Evolutionary conservation across 2,113 vertebrate species (phyloP).

Genomic region (Alouatta palliata): DNA sequence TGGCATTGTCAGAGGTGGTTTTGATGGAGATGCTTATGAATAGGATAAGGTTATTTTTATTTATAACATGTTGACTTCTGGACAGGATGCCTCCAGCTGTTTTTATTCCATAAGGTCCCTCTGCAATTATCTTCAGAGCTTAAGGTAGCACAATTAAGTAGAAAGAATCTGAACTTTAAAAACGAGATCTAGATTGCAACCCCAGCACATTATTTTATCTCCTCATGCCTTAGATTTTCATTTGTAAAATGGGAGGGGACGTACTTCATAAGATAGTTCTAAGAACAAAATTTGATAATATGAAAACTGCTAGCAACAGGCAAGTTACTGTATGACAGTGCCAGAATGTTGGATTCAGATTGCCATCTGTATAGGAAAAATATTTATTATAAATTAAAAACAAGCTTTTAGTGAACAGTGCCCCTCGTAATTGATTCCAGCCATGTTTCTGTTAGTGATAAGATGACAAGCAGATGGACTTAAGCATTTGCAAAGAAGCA

Average conservation of each 20-base stretch:
- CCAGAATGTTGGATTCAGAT: not conserved
- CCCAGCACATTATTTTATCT: not conserved
- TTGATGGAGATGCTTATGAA: not conserved
- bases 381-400: constrained; percentile 20
- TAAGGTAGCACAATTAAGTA: not conserved
- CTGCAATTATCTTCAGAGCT: not conserved
- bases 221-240: not conserved
- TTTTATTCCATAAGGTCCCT: constrained; percentile 2
- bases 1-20: not conserved
- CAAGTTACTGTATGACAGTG: not conserved
- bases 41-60: not conserved
- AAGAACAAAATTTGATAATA: not conserved
- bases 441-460: not conserved
- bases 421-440: not conserved
- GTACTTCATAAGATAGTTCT: not conserved
- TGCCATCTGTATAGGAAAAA: not conserved
- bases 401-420: not conserved
- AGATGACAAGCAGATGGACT: not conserved
- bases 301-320: not conserved
- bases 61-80: not conserved
- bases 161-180: constrained; percentile 6
- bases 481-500: not conserved
- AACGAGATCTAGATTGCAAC: not conserved
- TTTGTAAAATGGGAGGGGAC: not conserved
- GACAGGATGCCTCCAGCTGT: not conserved